These are phyloP conservation scores for Calidris pugnax DNA, from an alignment of 2,113 vertebrate species.

Conservation along the genomic window DNA sequence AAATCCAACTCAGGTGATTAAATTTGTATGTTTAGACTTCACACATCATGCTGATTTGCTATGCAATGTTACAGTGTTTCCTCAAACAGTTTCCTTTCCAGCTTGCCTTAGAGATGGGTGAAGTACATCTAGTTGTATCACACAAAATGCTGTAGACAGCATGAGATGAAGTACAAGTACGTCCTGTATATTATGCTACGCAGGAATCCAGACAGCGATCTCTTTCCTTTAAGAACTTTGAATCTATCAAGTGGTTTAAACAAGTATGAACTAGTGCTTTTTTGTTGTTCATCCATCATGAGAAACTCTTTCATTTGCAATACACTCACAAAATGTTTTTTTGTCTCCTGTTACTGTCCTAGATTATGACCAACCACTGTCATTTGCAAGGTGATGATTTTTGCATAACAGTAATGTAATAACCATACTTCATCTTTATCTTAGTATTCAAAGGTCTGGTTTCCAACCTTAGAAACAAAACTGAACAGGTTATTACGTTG, in stretches of 20 bases:
- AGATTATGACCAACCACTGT: not conserved
- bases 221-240: not conserved
- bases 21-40: not conserved
- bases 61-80: not conserved
- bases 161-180: not conserved
- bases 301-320: not conserved
- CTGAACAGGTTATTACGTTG: not conserved
- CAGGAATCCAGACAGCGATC: not conserved
- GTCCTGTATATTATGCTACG: fast-evolving
- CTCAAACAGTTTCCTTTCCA: not conserved
- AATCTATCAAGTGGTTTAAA: not conserved
- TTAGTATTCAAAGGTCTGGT: not conserved
- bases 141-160: not conserved
- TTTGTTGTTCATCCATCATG: not conserved
- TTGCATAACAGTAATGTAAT: not conserved
- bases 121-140: not conserved
- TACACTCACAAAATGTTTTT: not conserved
- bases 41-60: not conserved
- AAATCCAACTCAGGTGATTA: not conserved
- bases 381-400: not conserved
- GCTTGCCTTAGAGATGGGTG: not conserved
- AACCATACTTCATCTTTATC: not conserved
- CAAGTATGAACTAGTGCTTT: not conserved
- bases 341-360: not conserved
- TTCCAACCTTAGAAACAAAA: not conserved